Conservation (phyloP, 2,113 vertebrate genomes). For the Gallinago media region DNA sequence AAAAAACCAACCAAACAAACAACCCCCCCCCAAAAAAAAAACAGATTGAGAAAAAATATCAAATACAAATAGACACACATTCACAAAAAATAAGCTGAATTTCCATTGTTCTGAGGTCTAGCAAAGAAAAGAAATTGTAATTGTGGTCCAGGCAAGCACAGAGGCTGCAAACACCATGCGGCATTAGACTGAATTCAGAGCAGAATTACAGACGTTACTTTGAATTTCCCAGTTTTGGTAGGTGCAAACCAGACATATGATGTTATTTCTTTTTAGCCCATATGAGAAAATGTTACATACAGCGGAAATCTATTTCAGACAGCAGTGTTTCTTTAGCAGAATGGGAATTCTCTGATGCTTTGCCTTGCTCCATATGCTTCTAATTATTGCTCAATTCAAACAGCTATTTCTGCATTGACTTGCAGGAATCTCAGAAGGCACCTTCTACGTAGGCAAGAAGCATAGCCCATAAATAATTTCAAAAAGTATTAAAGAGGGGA, state of each 20-base stretch:
- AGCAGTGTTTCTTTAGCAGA: conserved; percentile 60
- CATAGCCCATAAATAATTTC: conserved; percentile 67
- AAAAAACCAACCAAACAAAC: background rate
- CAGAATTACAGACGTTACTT: conserved; percentile 6
- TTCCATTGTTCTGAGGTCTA: background rate
- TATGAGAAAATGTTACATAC: conserved; percentile 57
- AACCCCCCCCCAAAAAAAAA: too few relatives aligned
- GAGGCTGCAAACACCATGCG: background rate
- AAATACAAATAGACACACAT: background rate
- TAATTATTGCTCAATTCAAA: conserved; percentile 70
- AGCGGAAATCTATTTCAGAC: conserved; percentile 63
- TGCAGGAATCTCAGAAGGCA: conserved; percentile 66
- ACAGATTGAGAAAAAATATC: background rate
- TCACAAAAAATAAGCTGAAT: background rate
- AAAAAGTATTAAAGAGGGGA: conserved; percentile 65
- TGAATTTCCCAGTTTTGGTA: conserved; percentile 47
- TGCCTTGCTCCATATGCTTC: conserved; percentile 61
- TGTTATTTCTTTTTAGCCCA: conserved; percentile 45
- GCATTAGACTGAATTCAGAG: background rate
- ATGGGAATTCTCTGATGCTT: conserved; percentile 69
- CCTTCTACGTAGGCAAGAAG: conserved; percentile 17
- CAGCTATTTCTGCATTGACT: conserved; percentile 67
- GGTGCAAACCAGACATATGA: conserved; percentile 47
- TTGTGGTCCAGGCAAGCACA: background rate
- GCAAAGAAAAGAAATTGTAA: background rate